These are phyloP conservation scores for Sphenopsis melanotis DNA, from an alignment of 2,797 vertebrate genomes.

Conservation along the genomic window DNA sequence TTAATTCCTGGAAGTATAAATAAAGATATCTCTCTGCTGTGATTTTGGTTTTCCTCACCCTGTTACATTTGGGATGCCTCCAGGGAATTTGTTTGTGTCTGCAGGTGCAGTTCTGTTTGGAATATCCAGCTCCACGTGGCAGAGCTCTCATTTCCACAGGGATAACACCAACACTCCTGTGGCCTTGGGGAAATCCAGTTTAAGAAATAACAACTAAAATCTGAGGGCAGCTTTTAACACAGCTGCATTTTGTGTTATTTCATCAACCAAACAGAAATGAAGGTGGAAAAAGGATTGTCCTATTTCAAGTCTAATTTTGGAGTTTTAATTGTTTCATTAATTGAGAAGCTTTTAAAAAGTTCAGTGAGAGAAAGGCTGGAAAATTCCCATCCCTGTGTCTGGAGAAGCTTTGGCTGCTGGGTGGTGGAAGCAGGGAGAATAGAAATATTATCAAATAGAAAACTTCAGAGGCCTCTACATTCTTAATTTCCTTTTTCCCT, in stretches of 20 bases:
- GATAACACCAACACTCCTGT: accelerated
- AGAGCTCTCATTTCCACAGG: background rate
- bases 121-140: background rate
- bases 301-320: background rate
- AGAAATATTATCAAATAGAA: background rate
- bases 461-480: background rate
- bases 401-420: background rate
- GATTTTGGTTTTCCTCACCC: background rate
- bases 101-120: background rate
- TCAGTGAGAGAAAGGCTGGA: background rate
- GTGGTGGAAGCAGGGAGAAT: background rate
- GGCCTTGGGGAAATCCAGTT: background rate
- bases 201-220: background rate
- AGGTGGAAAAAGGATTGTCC: background rate
- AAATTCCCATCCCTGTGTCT: background rate
- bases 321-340: background rate
- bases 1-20: background rate
- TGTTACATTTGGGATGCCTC: background rate
- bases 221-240: background rate
- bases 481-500: background rate
- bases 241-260: background rate
- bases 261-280: background rate
- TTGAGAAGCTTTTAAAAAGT: background rate
- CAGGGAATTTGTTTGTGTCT: background rate
- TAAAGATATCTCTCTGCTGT: background rate